Percentiles rank a stretch among this genome's conserved stretches.
These are phyloP conservation scores for Vulpes ferrilata DNA, from an alignment of 2,113 vertebrate genomes.

Conservation along the genomic window DNA sequence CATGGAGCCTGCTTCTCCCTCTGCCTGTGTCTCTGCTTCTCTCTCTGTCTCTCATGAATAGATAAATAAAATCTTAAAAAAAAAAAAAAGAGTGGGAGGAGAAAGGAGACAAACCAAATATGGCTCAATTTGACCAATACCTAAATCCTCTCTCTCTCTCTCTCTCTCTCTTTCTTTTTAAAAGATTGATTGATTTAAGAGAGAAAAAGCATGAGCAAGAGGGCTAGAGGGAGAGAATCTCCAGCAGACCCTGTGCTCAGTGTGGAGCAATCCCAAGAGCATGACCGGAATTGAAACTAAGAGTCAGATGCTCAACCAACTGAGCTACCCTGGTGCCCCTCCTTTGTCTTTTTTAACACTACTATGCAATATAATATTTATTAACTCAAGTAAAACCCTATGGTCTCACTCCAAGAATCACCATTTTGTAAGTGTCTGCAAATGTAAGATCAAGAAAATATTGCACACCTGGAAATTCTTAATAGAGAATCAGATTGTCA, in stretches of 20 bases:
- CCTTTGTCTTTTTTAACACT: neutral
- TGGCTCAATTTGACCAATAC: neutral
- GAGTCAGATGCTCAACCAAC: neutral
- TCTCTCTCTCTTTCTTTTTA: neutral
- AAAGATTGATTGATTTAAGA: neutral
- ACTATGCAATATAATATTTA: neutral
- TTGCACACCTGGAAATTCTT: neutral
- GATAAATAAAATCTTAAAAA: too few relatives aligned
- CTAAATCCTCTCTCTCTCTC: neutral
- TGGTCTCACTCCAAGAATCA: neutral
- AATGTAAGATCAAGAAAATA: neutral
- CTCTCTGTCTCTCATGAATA: too few relatives aligned
- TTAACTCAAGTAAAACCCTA: neutral
- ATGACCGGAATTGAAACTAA: neutral
- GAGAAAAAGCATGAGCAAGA: neutral
- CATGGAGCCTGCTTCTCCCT: too few relatives aligned
- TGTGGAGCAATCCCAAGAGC: neutral
- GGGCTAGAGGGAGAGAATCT: neutral
- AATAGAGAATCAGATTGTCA: neutral
- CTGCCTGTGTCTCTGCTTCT: too few relatives aligned
- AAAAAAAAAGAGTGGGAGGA: neutral
- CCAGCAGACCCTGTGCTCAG: neutral
- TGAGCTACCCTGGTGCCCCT: neutral
- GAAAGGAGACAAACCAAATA: slow-evolving; percentile 26
- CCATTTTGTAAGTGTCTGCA: neutral